Conservation (phyloP, 2,888 invertebrate genomes). For the Aspidiotus rigidus region DNA sequence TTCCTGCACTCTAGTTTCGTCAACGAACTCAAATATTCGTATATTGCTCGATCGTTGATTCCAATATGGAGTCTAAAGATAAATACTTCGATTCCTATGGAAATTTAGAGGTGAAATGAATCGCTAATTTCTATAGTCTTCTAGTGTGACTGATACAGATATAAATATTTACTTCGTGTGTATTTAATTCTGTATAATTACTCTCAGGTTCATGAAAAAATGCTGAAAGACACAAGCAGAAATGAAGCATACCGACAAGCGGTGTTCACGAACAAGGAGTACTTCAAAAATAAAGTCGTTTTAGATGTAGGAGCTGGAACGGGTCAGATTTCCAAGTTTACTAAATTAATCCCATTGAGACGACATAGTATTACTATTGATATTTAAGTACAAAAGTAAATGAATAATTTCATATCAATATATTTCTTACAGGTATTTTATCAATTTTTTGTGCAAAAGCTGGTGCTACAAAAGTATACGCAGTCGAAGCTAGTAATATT, state of each 20-base stretch:
- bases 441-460: slow-evolving; percentile 83
- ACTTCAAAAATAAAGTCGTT: slow-evolving; percentile 68
- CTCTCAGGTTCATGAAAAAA: slow-evolving; percentile 64
- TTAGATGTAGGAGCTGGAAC: slow-evolving; percentile 81
- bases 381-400: too few species aligned
- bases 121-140: background rate
- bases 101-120: slow-evolving; percentile 57
- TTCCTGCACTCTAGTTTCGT: too few species aligned
- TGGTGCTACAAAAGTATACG: slow-evolving; percentile 79
- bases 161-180: background rate
- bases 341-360: too few species aligned
- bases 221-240: slow-evolving; percentile 67
- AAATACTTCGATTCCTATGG: slow-evolving; percentile 64
- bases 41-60: too few species aligned
- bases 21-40: too few species aligned
- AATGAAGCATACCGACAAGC: slow-evolving; percentile 72
- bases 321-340: slow-evolving; percentile 43
- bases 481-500: slow-evolving; percentile 70
- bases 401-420: too few species aligned
- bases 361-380: too few species aligned
- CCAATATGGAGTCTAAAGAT: slow-evolving; percentile 31
- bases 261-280: slow-evolving; percentile 56
- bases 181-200: background rate
- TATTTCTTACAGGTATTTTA: slow-evolving; percentile 54
- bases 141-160: background rate